Evolutionary conservation across 2,797 vertebrate species (phyloP).

Genomic region (Somateria mollissima): DNA sequence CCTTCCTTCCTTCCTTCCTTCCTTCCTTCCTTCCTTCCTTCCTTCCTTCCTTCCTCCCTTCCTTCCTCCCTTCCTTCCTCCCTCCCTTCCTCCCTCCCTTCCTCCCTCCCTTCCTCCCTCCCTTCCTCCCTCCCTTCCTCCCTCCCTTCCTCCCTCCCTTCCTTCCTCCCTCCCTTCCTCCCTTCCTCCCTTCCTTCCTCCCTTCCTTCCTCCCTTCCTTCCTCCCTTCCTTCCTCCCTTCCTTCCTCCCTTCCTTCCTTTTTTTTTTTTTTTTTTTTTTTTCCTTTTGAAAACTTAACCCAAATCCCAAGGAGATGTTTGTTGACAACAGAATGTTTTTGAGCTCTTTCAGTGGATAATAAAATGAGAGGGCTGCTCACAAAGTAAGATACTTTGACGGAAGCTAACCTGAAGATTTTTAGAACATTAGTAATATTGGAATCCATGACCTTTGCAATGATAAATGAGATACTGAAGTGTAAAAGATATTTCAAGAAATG

Average conservation of each 20-base stretch:
- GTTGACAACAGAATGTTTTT: neutral
- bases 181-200: neutral
- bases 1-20: too few relatives aligned
- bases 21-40: too few relatives aligned
- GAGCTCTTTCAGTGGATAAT: neutral
- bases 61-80: too few relatives aligned
- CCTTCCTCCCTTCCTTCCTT: neutral
- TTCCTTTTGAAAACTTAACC: neutral
- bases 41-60: neutral
- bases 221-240: neutral
- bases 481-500: neutral
- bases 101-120: neutral
- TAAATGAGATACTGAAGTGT: neutral
- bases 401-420: neutral
- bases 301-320: neutral
- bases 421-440: neutral
- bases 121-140: neutral
- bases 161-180: too few relatives aligned
- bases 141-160: too few relatives aligned
- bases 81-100: too few relatives aligned
- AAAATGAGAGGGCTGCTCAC: neutral
- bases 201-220: too few relatives aligned
- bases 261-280: fast-evolving
- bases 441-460: slow-evolving; percentile 26
- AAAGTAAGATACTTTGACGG: neutral